A percentile compares a stretch with the other conserved stretches of the same genome.
Evolutionary conservation across 1,140 invertebrate genomes (phyloP).

Genomic region (Lepidurus couesii): DNA sequence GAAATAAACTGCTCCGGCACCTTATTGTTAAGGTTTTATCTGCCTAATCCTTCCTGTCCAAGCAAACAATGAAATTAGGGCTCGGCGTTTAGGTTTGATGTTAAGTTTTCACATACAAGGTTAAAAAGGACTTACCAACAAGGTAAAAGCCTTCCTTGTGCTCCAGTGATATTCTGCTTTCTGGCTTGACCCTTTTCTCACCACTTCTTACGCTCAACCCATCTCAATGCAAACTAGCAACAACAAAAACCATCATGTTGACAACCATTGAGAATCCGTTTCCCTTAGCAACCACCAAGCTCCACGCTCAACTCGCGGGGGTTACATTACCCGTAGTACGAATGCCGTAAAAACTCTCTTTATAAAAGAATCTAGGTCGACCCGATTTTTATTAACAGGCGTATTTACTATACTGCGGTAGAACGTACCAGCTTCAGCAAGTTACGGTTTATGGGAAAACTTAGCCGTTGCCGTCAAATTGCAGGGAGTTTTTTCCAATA

Average conservation of each 20-base stretch:
- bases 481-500: not conserved
- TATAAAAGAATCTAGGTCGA: not conserved
- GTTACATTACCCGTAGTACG: not conserved
- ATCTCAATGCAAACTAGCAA: not conserved
- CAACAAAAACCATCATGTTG: not conserved
- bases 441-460: not conserved
- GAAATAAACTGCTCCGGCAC: not conserved
- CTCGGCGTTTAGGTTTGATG: no score
- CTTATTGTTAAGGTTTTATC: no score
- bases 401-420: not conserved
- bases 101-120: no score
- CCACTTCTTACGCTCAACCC: not conserved
- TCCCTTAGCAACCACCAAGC: not conserved
- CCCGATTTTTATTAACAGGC: not conserved
- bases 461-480: not conserved
- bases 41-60: no score
- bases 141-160: no score
- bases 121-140: no score
- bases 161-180: not conserved
- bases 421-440: not conserved
- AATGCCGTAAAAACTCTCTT: constrained; percentile 1
- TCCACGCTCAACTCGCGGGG: not conserved
- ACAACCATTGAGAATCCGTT: not conserved
- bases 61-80: no score
- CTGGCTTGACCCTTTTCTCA: not conserved